A percentile compares a stretch with the other conserved stretches of the same genome.
These are phyloP conservation scores for Andrena minutula DNA, from an alignment of 2,888 invertebrate species.

Conservation along the genomic window DNA sequence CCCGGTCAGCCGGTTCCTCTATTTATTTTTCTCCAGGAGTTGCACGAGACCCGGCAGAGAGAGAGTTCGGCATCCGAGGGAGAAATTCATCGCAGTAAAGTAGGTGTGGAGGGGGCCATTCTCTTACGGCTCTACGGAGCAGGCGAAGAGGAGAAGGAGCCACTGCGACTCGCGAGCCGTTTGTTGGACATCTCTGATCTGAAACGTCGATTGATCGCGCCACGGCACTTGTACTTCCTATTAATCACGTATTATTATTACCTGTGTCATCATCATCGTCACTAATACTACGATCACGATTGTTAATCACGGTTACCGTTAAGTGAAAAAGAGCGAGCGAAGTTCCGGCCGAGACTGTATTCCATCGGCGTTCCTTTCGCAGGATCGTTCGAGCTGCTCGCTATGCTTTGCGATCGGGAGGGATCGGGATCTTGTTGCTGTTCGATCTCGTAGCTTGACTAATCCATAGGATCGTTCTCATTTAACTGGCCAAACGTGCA, in stretches of 20 bases:
- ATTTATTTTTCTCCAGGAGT: too few species aligned
- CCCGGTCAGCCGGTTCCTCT: too few species aligned
- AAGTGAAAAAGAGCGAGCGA: slow-evolving; percentile 59
- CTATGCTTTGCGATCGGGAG: slow-evolving; percentile 43
- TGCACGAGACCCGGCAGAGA: too few species aligned
- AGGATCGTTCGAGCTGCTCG: slow-evolving; percentile 40
- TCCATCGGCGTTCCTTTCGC: slow-evolving; percentile 57
- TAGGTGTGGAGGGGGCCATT: too few species aligned
- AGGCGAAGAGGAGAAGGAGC: too few species aligned
- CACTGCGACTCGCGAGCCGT: too few species aligned
- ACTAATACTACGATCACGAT: slow-evolving; percentile 39
- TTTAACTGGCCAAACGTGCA: slow-evolving; percentile 70
- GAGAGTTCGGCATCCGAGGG: too few species aligned
- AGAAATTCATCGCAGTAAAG: too few species aligned
- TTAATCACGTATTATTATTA: slow-evolving; percentile 62
- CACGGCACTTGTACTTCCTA: slow-evolving; percentile 60
- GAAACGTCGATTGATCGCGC: slow-evolving; percentile 34
- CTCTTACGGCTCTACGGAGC: too few species aligned
- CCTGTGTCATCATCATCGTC: slow-evolving; percentile 31
- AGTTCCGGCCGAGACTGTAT: slow-evolving; percentile 66
- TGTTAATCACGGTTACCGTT: slow-evolving; percentile 54
- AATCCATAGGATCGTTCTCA: slow-evolving; percentile 34
- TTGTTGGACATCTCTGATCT: background rate
- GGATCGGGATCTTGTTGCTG: slow-evolving; percentile 34
- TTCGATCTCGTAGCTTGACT: slow-evolving; percentile 51